Conservation (phyloP, 2,888 invertebrate species). For the Tetramorium bicarinatum region DNA sequence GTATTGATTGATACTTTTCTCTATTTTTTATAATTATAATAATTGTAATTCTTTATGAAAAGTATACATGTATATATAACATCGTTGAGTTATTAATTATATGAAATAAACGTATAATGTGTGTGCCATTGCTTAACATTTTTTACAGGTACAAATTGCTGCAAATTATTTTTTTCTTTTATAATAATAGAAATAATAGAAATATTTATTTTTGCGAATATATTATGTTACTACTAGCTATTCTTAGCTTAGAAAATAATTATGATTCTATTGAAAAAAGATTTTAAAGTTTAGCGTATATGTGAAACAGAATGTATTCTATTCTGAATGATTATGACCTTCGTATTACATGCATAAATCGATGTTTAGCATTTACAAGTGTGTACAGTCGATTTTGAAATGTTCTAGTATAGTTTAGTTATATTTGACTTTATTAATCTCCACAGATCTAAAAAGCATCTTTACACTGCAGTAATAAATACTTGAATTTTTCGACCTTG, state of each 20-base stretch:
- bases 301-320: not conserved
- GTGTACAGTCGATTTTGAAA: not conserved
- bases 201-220: not conserved
- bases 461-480: not conserved
- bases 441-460: not conserved
- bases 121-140: not conserved
- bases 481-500: not conserved
- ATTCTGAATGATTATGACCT: not conserved
- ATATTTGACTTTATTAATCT: slow-evolving; percentile 9
- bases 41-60: not conserved
- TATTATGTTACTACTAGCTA: not conserved
- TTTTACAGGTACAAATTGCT: not conserved
- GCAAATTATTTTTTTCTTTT: not conserved
- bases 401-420: not conserved
- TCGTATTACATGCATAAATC: not conserved
- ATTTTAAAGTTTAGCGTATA: not conserved
- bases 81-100: no score
- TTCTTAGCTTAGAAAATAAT: not conserved
- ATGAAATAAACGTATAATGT: not conserved
- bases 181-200: not conserved
- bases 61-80: no score
- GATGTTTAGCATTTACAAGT: not conserved
- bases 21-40: no score
- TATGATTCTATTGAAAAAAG: not conserved
- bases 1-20: no score